A percentile compares a stretch with the other conserved stretches of the same genome.
These are phyloP conservation scores for Lepilemur ruficaudatus DNA, from an alignment of 2,797 vertebrate genomes.

Conservation along the genomic window DNA sequence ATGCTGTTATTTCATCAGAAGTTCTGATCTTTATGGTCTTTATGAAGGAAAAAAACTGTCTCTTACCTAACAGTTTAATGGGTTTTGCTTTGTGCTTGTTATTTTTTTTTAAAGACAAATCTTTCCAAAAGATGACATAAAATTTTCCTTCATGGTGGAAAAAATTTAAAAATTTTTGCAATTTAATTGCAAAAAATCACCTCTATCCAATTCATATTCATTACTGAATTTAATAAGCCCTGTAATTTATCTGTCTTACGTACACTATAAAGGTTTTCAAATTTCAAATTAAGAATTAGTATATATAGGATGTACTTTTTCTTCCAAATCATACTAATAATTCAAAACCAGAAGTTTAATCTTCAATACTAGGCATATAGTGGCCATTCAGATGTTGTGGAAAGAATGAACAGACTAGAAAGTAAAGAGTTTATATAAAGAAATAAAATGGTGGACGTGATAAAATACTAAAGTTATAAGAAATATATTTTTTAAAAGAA, in stretches of 20 bases:
- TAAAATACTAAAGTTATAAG: neutral
- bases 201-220: neutral
- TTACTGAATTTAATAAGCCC: neutral
- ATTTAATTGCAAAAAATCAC: neutral
- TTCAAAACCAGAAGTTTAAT: neutral
- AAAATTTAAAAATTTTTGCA: neutral
- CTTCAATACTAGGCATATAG: neutral
- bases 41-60: neutral
- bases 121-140: neutral
- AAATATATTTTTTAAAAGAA: neutral
- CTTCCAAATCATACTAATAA: neutral
- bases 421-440: neutral
- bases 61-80: neutral
- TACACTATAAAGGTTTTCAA: neutral
- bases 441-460: neutral
- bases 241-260: neutral
- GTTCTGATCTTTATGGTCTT: neutral
- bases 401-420: neutral
- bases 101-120: neutral
- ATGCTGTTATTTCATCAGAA: neutral
- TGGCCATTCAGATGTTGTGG: neutral
- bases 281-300: conserved; percentile 11
- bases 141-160: neutral
- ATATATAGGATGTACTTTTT: neutral
- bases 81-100: neutral